These are phyloP conservation scores for Melangyna quadrimaculata DNA, from an alignment of 2,888 invertebrate species.

Conservation along the genomic window DNA sequence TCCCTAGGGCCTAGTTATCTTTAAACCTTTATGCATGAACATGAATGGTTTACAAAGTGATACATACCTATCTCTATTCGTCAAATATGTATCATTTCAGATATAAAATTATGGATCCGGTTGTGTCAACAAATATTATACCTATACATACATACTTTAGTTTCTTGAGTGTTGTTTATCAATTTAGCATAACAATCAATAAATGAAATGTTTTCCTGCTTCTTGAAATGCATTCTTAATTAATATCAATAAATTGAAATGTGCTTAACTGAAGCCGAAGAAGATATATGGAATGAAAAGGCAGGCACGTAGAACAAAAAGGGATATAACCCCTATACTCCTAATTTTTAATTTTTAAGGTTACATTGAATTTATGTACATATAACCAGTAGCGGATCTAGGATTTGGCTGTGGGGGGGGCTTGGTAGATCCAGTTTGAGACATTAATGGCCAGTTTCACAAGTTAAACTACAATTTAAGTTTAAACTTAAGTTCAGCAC, in stretches of 20 bases:
- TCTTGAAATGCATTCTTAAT: background rate
- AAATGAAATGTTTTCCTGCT: background rate
- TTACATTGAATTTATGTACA: too few species aligned
- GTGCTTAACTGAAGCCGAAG: background rate
- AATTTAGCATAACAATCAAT: background rate
- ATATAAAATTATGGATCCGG: background rate
- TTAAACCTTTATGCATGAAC: background rate
- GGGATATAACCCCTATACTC: too few species aligned
- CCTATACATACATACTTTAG: background rate
- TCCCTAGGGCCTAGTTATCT: conserved; percentile 1
- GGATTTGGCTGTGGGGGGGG: too few species aligned
- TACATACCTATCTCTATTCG: background rate
- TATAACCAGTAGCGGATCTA: too few species aligned
- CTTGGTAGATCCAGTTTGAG: too few species aligned
- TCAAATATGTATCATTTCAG: background rate
- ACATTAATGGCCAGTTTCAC: too few species aligned
- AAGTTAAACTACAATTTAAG: too few species aligned
- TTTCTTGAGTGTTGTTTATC: background rate
- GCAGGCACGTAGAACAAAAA: background rate
- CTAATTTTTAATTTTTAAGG: too few species aligned
- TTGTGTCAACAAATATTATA: background rate
- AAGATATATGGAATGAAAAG: background rate
- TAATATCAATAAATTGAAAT: conserved; percentile 1
- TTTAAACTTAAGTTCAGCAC: too few species aligned
- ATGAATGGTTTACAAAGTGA: background rate